These are phyloP conservation scores for Eucidaris tribuloides DNA, from an alignment of 35 echinoderm and acorn worm genomes.

Conservation along the genomic window DNA sequence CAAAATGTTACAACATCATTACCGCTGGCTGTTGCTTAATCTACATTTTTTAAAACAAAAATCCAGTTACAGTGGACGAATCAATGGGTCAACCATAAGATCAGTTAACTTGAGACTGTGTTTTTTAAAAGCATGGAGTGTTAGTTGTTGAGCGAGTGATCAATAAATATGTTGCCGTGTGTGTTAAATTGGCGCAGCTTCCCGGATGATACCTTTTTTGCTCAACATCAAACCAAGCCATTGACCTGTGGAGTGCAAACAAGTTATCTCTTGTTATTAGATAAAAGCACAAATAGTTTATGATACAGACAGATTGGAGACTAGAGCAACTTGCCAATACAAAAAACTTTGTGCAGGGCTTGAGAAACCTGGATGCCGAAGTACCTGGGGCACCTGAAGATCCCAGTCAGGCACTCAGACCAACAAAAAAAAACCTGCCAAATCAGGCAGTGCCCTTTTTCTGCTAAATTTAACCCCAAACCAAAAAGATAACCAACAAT, in stretches of 20 bases:
- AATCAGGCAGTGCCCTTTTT: no score
- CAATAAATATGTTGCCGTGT: not conserved
- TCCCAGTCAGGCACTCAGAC: not conserved
- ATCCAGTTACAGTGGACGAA: no score
- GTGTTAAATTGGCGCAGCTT: no score
- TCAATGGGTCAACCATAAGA: no score
- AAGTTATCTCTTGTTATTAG: not conserved
- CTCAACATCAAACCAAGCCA: constrained; percentile 22
- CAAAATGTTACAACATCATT: not conserved
- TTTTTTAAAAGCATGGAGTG: no score
- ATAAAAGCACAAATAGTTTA: not conserved
- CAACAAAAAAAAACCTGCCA: no score
- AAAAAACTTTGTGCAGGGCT: not conserved
- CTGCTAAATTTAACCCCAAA: no score
- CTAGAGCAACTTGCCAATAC: not conserved
- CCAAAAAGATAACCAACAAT: no score
- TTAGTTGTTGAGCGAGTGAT: no score
- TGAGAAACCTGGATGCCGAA: not conserved
- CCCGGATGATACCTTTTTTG: not conserved
- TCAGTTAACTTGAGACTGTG: no score
- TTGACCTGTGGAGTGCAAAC: not conserved
- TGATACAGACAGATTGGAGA: not conserved
- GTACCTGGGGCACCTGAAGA: not conserved
- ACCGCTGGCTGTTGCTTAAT: no score
- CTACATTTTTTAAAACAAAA: no score